phyloP scores from a whole-genome alignment of 2,888 invertebrate species.

The Leptura quadrifasciata region DNA sequence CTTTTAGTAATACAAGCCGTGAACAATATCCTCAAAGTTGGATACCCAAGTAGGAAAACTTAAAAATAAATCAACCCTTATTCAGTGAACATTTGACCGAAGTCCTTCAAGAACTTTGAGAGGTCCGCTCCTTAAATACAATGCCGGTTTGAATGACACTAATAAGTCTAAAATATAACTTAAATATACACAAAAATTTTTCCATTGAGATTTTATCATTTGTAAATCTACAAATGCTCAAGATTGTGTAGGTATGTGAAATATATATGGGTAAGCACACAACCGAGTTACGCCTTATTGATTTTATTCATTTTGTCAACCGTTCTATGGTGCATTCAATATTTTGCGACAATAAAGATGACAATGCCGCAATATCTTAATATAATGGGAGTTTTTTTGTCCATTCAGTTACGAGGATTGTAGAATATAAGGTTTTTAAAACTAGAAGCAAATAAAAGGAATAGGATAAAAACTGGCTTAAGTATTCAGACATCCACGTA shows the following conservation, averaged over 20 bases:
- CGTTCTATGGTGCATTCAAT: conserved; percentile 62
- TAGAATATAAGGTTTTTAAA: conserved; percentile 5
- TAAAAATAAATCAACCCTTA: conserved; percentile 53
- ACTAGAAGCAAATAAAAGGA: conserved; percentile 26
- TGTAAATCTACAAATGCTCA: conserved; percentile 61
- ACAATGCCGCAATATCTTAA: conserved; percentile 63
- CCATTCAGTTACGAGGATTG: conserved; percentile 35
- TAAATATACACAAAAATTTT: conserved; percentile 57
- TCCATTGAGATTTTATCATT: conserved; percentile 66
- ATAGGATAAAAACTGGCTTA: conserved; percentile 13
- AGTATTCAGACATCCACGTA: conserved; percentile 8
- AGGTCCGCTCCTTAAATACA: conserved; percentile 41
- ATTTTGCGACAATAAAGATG: conserved; percentile 68
- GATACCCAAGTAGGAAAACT: conserved; percentile 50
- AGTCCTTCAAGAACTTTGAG: conserved; percentile 59
- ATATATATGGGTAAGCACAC: conserved; percentile 44
- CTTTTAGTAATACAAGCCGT: conserved; percentile 24
- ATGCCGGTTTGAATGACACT: conserved; percentile 56
- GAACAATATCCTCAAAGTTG: conserved; percentile 18
- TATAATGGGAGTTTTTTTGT: conserved; percentile 45
- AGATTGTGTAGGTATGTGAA: conserved; percentile 36
- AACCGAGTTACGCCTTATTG: conserved; percentile 62
- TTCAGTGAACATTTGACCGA: conserved; percentile 60
- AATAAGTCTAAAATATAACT: conserved; percentile 63
- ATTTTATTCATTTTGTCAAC: conserved; percentile 63